Evolutionary conservation across 2,797 vertebrate species (phyloP), one percentile per base, ranked within the genome.

Genomic region (Odontamblyopus rebecca): DNA sequence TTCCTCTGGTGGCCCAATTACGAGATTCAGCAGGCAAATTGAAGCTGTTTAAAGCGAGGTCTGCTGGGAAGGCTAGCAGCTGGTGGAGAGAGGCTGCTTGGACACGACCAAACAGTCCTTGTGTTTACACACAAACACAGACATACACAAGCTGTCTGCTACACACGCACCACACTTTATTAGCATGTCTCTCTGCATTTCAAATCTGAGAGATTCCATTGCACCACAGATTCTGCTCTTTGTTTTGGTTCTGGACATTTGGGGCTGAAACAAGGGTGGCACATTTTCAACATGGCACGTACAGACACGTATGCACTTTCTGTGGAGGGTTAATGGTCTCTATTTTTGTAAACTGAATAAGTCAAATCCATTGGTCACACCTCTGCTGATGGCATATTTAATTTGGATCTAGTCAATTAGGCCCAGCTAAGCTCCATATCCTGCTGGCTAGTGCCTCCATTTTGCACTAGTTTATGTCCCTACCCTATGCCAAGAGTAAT

Each of bases 351-450:
- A 97, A 96, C 96, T 93, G 96, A 96, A 97, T 96, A 97, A 98
- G 97, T 98, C 98, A 98, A 95, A 97, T 98, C 96, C 96, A 98
- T 99, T 98, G 95, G 97, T 98, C 97, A 98, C 97, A 96, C 96
- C 94, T 94, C 95, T 94, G 94, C 93, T 99, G 97, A 98, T 96
- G 97, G 97, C 96, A 98, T 99, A 98, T 97, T 99, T 98, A 98
- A 99, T 99, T 98, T 99, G 96, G 97, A 98, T 97, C 96, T 97
- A 98, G 96, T 97, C 98, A 99, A 99, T 99, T 99, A 99, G 98
- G 95, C 95, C 93, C 93, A 94, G 96, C 96, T 97, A 96, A 98
- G 96, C 96, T 96, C 93, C 92, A 93, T 93, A 96, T 94, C 96
- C 96, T 96, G 96, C 97, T 97, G 96, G 88, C 96, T 94, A 95